Evolutionary conservation across 1,140 invertebrate species (phyloP).

Genomic region (Aricia agestis): DNA sequence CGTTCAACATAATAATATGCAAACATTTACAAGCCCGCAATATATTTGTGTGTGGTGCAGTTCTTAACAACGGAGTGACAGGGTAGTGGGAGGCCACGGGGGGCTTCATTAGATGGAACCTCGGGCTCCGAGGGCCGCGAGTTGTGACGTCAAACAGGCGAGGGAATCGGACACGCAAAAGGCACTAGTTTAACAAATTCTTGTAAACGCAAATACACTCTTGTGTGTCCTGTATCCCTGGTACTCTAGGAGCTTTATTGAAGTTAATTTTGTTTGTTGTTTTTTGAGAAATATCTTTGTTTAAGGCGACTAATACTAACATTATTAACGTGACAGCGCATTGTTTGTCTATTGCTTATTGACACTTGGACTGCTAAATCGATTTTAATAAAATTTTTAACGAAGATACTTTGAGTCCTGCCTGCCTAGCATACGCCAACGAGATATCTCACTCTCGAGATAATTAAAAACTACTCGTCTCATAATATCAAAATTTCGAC

Average conservation of each 20-base stretch:
- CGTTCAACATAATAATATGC: slow-evolving; percentile 7
- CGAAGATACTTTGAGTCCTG: no score
- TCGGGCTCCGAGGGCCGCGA: slow-evolving; percentile 32
- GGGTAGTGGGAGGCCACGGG: slow-evolving; percentile 36
- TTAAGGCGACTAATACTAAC: no score
- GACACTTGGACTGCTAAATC: no score
- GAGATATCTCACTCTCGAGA: no score
- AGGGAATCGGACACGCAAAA: slow-evolving; percentile 23
- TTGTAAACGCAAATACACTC: neutral
- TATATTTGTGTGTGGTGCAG: slow-evolving; percentile 22
- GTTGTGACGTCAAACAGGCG: slow-evolving; percentile 37
- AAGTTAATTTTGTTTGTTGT: neutral
- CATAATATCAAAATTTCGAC: no score
- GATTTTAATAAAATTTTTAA: no score
- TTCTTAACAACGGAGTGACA: slow-evolving; percentile 39
- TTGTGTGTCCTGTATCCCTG: neutral
- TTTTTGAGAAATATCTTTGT: no score
- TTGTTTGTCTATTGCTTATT: no score
- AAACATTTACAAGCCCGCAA: slow-evolving; percentile 14
- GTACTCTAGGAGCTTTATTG: neutral
- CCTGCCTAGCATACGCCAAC: no score
- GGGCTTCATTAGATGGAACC: slow-evolving; percentile 52
- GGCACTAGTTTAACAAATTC: slow-evolving; percentile 16
- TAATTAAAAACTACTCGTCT: no score
- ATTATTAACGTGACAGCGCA: no score